Evolutionary conservation across 2,888 invertebrate genomes (phyloP).

Genomic region (Petrolisthes manimaculis): DNA sequence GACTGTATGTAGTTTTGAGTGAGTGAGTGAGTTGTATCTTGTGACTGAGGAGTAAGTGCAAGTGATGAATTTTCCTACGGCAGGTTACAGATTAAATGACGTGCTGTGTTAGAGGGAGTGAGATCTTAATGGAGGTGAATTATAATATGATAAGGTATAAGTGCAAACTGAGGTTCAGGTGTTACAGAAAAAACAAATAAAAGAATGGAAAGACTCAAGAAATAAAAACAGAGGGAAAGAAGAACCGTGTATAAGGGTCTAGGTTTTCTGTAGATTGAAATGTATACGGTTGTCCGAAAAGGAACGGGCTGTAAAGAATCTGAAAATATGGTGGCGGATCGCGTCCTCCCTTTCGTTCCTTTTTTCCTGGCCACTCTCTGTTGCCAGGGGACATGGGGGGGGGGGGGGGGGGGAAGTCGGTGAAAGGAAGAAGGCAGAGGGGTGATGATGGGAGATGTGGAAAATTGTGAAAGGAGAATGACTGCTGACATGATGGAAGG

Average conservation of each 20-base stretch:
- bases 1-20: not conserved
- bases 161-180: not conserved
- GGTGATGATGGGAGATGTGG: not conserved
- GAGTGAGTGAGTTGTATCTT: not conserved
- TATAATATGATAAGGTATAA: not conserved
- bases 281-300: slow-evolving; percentile 43
- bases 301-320: slow-evolving; percentile 44
- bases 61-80: too few species aligned
- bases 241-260: not conserved
- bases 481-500: not conserved
- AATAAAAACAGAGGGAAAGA: not conserved
- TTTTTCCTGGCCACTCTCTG: slow-evolving; percentile 9
- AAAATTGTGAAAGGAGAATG: not conserved
- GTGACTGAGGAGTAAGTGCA: too few species aligned
- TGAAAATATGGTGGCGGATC: slow-evolving; percentile 31
- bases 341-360: not conserved
- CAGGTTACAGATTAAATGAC: too few species aligned
- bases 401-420: slow-evolving; percentile 5
- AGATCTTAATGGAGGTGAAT: not conserved
- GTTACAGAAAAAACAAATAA: not conserved
- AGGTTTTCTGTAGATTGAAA: slow-evolving; percentile 37
- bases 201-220: not conserved
- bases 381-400: not conserved
- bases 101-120: not conserved
- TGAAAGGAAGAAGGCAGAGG: not conserved